These are phyloP conservation scores for Polydesmus complanatus DNA, from an alignment of 2,888 invertebrate species.

Conservation along the genomic window DNA sequence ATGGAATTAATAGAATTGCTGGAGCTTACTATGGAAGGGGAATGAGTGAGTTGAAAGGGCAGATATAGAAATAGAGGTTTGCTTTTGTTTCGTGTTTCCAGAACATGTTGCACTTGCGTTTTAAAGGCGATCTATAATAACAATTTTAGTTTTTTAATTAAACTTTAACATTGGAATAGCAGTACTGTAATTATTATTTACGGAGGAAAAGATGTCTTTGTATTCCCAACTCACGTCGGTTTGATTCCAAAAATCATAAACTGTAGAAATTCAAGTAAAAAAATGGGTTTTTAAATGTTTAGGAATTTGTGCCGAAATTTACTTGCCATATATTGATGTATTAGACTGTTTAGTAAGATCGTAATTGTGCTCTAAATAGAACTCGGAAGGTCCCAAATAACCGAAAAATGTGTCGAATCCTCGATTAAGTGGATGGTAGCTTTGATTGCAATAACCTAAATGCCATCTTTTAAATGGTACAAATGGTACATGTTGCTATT, in stretches of 20 bases:
- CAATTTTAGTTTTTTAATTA: background rate
- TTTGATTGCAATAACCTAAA: constrained; percentile 8
- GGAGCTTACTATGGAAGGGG: constrained; percentile 27
- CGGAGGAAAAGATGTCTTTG: constrained; percentile 3
- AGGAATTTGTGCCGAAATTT: background rate
- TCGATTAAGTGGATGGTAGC: constrained; percentile 4
- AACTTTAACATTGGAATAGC: no score
- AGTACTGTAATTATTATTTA: no score
- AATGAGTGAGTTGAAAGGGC: constrained; percentile 28
- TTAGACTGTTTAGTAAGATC: no score
- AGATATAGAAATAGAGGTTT: constrained; percentile 28
- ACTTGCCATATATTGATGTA: no score
- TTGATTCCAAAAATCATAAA: constrained; percentile 10
- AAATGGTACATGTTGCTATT: background rate
- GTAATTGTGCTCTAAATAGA: background rate
- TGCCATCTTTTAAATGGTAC: constrained; percentile 8
- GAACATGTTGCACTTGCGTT: constrained; percentile 2
- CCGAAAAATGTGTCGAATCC: constrained; percentile 12
- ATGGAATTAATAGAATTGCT: no score
- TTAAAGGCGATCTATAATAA: constrained; percentile 7
- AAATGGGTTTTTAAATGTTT: no score
- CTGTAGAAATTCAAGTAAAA: no score
- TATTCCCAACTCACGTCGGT: background rate
- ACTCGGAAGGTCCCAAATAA: constrained; percentile 4
- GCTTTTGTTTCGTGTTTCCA: background rate